A percentile compares a stretch with the other conserved stretches of the same genome.
phyloP scores from a whole-genome alignment of 2,888 invertebrate species.

The Oxystoma pomonae region DNA sequence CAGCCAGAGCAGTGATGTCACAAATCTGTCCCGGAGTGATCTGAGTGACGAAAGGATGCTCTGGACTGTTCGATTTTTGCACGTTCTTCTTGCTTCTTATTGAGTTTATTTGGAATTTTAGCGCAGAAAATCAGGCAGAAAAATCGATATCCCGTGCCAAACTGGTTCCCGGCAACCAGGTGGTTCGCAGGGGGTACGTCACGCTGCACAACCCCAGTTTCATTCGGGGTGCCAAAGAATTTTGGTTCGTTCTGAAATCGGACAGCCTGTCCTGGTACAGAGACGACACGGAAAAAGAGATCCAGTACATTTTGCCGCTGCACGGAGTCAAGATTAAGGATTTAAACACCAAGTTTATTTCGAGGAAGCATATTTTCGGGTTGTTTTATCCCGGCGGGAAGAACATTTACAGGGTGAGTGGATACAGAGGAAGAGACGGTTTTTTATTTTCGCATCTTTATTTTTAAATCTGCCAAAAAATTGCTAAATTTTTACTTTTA shows the following conservation, averaged over 20 bases:
- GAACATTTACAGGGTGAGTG: slow-evolving; percentile 82
- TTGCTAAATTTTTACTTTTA: too few species aligned
- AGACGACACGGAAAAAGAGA: slow-evolving; percentile 99
- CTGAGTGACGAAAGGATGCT: too few species aligned
- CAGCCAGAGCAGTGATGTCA: too few species aligned
- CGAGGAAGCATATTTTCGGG: slow-evolving; percentile 94
- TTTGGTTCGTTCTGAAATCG: slow-evolving; percentile 94
- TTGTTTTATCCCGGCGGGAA: slow-evolving; percentile 96
- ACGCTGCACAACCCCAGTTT: slow-evolving; percentile 98
- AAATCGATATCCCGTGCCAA: slow-evolving; percentile 80
- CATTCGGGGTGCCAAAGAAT: slow-evolving; percentile 98
- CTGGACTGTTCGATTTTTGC: background rate
- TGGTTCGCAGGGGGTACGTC: slow-evolving; percentile 98
- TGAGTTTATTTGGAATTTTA: too few species aligned
- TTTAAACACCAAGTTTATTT: slow-evolving; percentile 97
- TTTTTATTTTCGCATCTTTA: too few species aligned
- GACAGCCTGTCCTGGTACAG: slow-evolving; percentile 87
- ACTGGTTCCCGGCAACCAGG: slow-evolving; percentile 87
- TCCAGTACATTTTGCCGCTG: slow-evolving; percentile 98
- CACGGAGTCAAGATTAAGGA: slow-evolving; percentile 96
- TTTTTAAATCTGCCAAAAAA: too few species aligned
- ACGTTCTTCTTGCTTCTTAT: background rate
- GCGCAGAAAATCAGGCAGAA: slow-evolving; percentile 94
- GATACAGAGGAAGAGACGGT: too few species aligned
- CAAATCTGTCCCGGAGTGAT: too few species aligned